Conservation (phyloP, 2,888 invertebrate genomes). For the Eustalomyia histrio region DNA sequence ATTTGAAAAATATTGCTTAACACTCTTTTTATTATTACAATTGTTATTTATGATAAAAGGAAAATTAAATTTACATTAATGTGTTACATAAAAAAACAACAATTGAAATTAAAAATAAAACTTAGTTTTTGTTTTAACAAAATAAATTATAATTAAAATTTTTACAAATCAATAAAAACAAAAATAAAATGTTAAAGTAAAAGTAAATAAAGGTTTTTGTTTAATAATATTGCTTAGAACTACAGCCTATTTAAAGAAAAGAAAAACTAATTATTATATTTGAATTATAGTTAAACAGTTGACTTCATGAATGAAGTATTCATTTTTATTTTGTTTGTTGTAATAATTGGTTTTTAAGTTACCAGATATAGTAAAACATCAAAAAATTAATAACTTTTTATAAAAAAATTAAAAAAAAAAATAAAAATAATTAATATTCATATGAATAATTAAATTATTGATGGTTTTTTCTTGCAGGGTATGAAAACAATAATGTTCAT, state of each 20-base stretch:
- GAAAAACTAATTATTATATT: constrained; percentile 14
- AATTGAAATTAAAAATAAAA: constrained; percentile 50
- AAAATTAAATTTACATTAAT: constrained; percentile 25
- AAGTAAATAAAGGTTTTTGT: neutral
- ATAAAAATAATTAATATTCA: neutral
- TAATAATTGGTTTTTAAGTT: constrained; percentile 75
- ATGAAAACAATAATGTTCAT: neutral
- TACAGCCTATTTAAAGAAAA: neutral
- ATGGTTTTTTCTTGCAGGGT: constrained; percentile 15
- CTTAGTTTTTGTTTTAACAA: constrained; percentile 27
- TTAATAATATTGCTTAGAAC: constrained; percentile 2
- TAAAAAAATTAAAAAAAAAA: constrained; percentile 49
- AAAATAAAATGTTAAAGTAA: constrained; percentile 4
- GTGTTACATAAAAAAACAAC: constrained; percentile 39
- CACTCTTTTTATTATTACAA: neutral
- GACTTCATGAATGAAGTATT: constrained; percentile 39
- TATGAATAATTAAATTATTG: constrained; percentile 4
- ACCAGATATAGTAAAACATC: constrained; percentile 73
- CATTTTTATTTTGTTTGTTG: constrained; percentile 16
- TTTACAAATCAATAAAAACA: constrained; percentile 51
- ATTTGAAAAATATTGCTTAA: constrained; percentile 51
- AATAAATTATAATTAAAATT: constrained; percentile 46
- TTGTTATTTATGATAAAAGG: constrained; percentile 1
- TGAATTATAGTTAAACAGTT: constrained; percentile 32
- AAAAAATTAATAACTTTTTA: constrained; percentile 51